Conservation (phyloP, 2,888 invertebrate genomes). For the Nomada lathburiana region DNA sequence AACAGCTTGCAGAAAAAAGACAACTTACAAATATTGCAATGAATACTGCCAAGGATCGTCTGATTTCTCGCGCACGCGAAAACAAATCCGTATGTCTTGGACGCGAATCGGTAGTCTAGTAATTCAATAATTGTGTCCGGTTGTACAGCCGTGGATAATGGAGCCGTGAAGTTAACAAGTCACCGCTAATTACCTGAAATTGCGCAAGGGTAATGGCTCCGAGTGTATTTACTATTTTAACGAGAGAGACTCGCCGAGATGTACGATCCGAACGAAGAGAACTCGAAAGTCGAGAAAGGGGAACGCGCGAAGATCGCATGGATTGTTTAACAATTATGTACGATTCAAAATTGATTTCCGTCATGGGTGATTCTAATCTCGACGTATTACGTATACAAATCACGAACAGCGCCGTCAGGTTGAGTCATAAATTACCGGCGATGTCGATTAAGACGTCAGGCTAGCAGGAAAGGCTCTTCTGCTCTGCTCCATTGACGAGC, state of each 20-base stretch:
- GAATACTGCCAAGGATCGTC: not conserved
- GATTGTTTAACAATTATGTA: slow-evolving; percentile 1
- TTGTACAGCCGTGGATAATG: slow-evolving; percentile 26
- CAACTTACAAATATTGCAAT: too few relatives aligned
- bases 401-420: slow-evolving; percentile 5
- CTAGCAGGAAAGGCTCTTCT: slow-evolving; percentile 13
- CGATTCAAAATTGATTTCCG: slow-evolving; percentile 35
- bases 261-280: not conserved
- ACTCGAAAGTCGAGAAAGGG: slow-evolving; percentile 6
- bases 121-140: slow-evolving; percentile 27
- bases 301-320: slow-evolving; percentile 20
- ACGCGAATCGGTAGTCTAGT: slow-evolving; percentile 12
- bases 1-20: too few relatives aligned
- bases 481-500: slow-evolving; percentile 24
- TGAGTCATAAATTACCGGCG: slow-evolving; percentile 36
- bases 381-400: slow-evolving; percentile 24
- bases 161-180: slow-evolving; percentile 49
- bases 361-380: not conserved
- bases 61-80: slow-evolving; percentile 20
- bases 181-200: slow-evolving; percentile 58
- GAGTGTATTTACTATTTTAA: slow-evolving; percentile 49
- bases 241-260: slow-evolving; percentile 3
- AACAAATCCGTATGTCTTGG: slow-evolving; percentile 9
- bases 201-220: slow-evolving; percentile 29
- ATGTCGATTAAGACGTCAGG: slow-evolving; percentile 56